Conservation (phyloP, 2,888 invertebrate species). For the Sialis fuliginosa region DNA sequence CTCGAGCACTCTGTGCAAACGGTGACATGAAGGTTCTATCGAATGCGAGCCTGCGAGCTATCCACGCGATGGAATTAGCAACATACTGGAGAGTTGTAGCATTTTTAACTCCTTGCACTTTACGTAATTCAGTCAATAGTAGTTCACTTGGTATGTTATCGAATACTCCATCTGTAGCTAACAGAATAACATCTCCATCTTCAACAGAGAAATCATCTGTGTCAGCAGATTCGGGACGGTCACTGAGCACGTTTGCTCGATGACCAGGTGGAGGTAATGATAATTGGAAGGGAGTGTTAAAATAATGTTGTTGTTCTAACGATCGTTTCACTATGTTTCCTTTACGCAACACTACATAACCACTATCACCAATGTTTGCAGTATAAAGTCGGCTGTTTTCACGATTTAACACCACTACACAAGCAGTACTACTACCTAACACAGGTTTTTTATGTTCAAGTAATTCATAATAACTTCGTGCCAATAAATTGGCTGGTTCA, state of each 20-base stretch:
- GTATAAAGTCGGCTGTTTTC: constrained; percentile 81
- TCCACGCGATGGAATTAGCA: constrained; percentile 87
- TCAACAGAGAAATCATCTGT: constrained; percentile 74
- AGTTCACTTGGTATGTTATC: constrained; percentile 91
- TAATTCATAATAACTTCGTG: constrained; percentile 81
- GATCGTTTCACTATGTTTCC: constrained; percentile 83
- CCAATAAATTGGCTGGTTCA: constrained; percentile 76
- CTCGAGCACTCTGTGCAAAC: constrained; percentile 81
- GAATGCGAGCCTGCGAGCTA: constrained; percentile 85
- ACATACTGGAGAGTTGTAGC: constrained; percentile 68
- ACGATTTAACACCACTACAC: constrained; percentile 84
- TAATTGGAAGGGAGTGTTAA: constrained; percentile 96
- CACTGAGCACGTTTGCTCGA: constrained; percentile 72
- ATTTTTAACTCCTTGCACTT: constrained; percentile 53
- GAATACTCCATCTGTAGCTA: constrained; percentile 96
- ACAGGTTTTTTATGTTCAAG: constrained; percentile 83
- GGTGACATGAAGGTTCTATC: constrained; percentile 92
- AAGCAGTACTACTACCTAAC: constrained; percentile 94
- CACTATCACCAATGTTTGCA: constrained; percentile 98
- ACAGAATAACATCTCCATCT: constrained; percentile 84
- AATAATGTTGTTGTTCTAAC: constrained; percentile 95
- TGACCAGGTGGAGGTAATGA: constrained; percentile 86
- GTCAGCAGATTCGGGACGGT: constrained; percentile 85
- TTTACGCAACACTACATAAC: constrained; percentile 79
- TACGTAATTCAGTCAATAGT: constrained; percentile 68